Percentiles rank a stretch among this genome's conserved stretches.
These are phyloP conservation scores for Pygoscelis adeliae DNA, from an alignment of 2,113 vertebrate genomes.

Conservation along the genomic window DNA sequence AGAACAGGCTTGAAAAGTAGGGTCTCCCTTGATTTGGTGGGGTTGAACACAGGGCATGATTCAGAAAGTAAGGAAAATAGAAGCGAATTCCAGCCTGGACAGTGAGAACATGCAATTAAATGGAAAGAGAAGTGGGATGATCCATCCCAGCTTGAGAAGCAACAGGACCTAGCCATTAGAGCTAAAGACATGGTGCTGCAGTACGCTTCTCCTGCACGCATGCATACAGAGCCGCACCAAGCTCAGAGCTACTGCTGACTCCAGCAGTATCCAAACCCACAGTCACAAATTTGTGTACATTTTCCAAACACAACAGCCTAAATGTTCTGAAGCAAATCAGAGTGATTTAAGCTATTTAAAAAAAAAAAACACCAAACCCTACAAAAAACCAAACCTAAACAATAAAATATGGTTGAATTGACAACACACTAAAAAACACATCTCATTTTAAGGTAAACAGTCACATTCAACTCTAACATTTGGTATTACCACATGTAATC, in stretches of 20 bases:
- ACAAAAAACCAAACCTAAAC: neutral
- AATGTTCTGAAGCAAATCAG: neutral
- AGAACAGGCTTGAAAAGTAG: neutral
- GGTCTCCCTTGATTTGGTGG: neutral
- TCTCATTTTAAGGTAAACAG: neutral
- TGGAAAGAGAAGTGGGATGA: neutral
- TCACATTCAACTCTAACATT: neutral
- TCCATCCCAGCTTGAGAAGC: neutral
- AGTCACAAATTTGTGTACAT: neutral
- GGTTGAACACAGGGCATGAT: neutral
- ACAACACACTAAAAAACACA: neutral
- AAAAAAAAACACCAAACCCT: neutral
- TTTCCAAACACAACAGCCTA: neutral
- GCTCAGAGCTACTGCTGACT: neutral
- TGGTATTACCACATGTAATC: neutral
- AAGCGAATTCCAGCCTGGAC: neutral
- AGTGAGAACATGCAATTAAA: neutral
- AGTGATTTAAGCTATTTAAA: neutral
- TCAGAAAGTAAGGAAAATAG: neutral
- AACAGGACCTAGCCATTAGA: neutral
- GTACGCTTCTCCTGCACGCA: accelerated
- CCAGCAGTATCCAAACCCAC: neutral
- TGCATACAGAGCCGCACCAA: neutral
- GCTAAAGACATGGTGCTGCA: neutral
- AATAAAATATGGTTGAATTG: neutral